Conservation (phyloP, 1,140 invertebrate genomes). For the Kradibia gibbosae region DNA sequence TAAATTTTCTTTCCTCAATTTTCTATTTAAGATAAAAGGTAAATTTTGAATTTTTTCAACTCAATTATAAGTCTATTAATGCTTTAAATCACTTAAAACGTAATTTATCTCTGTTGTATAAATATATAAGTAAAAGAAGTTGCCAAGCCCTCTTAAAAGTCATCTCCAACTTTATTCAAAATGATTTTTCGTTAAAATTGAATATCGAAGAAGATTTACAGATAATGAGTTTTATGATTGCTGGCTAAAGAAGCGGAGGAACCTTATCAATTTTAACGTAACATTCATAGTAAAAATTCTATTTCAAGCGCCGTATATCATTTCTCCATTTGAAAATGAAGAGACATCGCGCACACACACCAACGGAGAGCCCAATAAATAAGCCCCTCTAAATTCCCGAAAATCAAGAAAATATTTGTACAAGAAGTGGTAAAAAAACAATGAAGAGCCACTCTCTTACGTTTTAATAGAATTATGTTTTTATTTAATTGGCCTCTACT, state of each 20-base stretch:
- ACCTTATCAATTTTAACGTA: background rate
- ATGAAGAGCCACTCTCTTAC: background rate
- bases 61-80: too few species aligned
- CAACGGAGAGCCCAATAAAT: background rate
- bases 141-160: background rate
- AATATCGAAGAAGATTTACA: background rate
- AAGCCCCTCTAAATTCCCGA: background rate
- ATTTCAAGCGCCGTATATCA: background rate
- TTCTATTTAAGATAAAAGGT: too few species aligned
- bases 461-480: slow-evolving; percentile 38
- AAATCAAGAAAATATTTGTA: background rate
- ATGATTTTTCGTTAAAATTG: background rate
- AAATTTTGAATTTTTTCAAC: too few species aligned
- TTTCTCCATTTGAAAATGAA: background rate
- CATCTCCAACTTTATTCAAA: background rate
- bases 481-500: slow-evolving; percentile 31
- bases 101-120: too few species aligned
- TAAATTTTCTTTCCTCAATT: too few species aligned
- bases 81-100: too few species aligned
- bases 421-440: slow-evolving; percentile 13
- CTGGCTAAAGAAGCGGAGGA: background rate
- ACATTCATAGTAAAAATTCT: background rate
- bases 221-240: background rate
- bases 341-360: background rate
- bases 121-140: too few species aligned